Base-by-base conservation (phyloP, 23 tunicate genomes). In the Styela clava region DNA sequence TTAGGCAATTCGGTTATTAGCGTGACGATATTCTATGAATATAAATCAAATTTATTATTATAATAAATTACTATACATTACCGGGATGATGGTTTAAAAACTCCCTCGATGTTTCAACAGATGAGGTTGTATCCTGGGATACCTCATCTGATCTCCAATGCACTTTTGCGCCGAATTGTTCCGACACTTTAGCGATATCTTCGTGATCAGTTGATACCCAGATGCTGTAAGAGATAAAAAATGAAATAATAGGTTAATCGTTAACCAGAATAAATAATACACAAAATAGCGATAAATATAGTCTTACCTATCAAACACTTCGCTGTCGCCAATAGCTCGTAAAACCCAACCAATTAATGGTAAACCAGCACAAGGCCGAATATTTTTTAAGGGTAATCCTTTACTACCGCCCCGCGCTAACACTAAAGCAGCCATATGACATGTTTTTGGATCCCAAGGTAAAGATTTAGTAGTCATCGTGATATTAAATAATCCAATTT, bases 191-290 rank as follows among this genome's bases (percentile, higher is more conserved):
- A 21, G 90, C 90, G 20, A 86, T 80, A 2, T 69, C 85, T 16
- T 63, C 63, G 71, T 86, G 85, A 70, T 86, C 90, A 22, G 90
- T 86, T n/a, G 90, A 86, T 12, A 86, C 90, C 90, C 85, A 86
- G 0, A 86, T 20, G 61, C 90, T 86, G 62, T 61, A 27, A 44
- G 56, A 5, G 56, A 44, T 44, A 44, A 44, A 44, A 44, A 44
- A 7, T 44, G n/a, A n/a, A n/a, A n/a, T n/a, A n/a, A n/a, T n/a
- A n/a, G 7, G 56, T 44, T 44, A 44, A 44, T 44, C 56, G 12
- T 44, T 44, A 5, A 44, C 56, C 56, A 44, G 56, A 44, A 12
- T 44, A 44, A 5, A 7, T 7, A 44, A 44, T 44, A 44, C 12
- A 44, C 12, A 5, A 44, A 5, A 44, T 44, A 5, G 56, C 12